These are phyloP conservation scores for Cercopithecus mona DNA, from an alignment of 2,113 vertebrate species.

Conservation along the genomic window DNA sequence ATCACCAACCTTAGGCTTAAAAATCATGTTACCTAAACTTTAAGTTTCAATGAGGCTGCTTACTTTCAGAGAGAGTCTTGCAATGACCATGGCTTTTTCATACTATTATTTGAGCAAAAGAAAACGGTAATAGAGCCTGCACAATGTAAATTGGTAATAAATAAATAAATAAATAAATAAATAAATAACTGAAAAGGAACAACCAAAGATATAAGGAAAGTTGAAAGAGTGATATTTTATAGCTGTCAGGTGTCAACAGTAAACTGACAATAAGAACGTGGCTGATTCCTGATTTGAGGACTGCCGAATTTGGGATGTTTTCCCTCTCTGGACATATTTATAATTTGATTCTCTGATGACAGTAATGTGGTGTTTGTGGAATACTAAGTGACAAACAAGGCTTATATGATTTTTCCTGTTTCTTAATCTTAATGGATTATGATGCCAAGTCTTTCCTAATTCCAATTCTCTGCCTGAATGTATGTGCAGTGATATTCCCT, in stretches of 20 bases:
- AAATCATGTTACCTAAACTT: background rate
- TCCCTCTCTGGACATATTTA: background rate
- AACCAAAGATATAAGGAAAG: background rate
- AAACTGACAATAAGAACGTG: background rate
- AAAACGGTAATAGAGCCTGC: background rate
- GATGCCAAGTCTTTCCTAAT: background rate
- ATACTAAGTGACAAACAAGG: background rate
- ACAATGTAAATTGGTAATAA: background rate
- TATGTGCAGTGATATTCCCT: background rate
- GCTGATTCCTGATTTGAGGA: background rate
- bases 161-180: background rate
- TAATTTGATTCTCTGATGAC: background rate
- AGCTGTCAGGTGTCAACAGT: background rate
- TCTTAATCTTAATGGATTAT: background rate
- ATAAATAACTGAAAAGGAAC: background rate
- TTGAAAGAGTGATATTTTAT: background rate
- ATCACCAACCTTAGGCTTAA: background rate
- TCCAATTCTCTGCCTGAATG: background rate
- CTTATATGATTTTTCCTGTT: background rate
- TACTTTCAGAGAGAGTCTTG: background rate
- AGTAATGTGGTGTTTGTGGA: background rate
- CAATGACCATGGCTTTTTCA: background rate
- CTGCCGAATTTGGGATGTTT: background rate
- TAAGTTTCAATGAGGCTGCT: background rate
- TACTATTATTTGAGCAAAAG: background rate